Conservation (phyloP, 2,797 vertebrate species). For the Ptychadena robeensis region DNA sequence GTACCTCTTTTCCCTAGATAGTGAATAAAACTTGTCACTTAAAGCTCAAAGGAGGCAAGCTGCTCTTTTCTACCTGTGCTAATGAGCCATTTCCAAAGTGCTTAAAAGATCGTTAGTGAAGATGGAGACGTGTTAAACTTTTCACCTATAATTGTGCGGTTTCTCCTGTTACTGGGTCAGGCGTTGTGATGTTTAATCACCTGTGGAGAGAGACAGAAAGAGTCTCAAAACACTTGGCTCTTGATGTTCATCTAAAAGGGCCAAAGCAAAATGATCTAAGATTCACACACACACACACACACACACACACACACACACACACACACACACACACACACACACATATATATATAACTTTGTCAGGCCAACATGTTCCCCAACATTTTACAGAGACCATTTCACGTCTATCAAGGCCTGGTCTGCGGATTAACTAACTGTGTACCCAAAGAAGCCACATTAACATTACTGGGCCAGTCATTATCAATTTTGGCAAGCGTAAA, state of each 20-base stretch:
- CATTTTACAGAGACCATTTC: no score
- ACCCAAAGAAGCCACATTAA: no score
- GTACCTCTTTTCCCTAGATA: background rate
- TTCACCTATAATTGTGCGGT: background rate
- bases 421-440: no score
- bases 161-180: background rate
- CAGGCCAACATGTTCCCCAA: background rate
- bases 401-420: no score
- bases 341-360: background rate
- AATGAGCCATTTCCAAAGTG: constrained; percentile 11
- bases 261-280: background rate
- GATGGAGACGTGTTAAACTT: background rate
- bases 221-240: background rate
- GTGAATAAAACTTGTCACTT: no score
- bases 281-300: background rate
- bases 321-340: no score
- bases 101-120: constrained; percentile 9
- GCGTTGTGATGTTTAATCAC: background rate
- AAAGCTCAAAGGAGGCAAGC: background rate
- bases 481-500: no score
- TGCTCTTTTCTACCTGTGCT: background rate
- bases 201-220: background rate
- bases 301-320: no score
- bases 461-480: no score
- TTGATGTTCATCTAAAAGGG: background rate